Evolutionary conservation across 2,797 vertebrate species (phyloP), one percentile per base, ranked within the genome.

Genomic region (Poecilia velifera): DNA sequence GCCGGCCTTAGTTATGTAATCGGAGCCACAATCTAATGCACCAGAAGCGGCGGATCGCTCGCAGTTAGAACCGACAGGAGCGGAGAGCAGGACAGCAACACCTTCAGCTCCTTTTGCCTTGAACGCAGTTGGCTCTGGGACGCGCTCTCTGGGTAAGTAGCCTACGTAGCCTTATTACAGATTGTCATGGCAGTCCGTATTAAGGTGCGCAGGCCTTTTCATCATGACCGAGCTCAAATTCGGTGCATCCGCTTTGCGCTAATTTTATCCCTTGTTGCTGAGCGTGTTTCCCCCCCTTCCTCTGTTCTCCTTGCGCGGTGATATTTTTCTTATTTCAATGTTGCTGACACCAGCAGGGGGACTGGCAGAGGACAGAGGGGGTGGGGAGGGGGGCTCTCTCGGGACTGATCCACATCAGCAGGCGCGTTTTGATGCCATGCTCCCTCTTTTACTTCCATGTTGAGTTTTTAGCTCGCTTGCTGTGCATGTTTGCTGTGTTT

Each of bases 131-230:
- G 92, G 92, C 91, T 93, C 82, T 74, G 90, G 93, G 93, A 94
- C 93, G 92, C 93, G 90, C 92, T 90, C 89, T 90, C 84, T 75
- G 87, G 94, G 94, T 95, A 93, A 94, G 94, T 94, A 93, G 93
- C 92, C 91, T 94, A 87, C 93, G 93, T 93, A 92, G 94, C 92
- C 90, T 91, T 87, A 91, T 92, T 93, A 79, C 82, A 90, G 86
- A 90, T 92, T 91, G 90, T 89, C 93, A 91, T 86, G 90, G 93
- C 91, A 90, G 92, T 91, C 84, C 28, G 91, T 82, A 76, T 90
- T 87, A 87, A 87, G 89, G 91, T 88, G 90, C 77, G 89, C 84
- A 93, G 92, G 72, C 47, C 94, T 92, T 87, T 88, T 91, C 91
- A 92, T 90, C 90, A 83, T 9, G 87, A 84, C 83, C 90, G 82